phyloP scores from a whole-genome alignment of 2,888 invertebrate genomes.

The Hyalella azteca region DNA sequence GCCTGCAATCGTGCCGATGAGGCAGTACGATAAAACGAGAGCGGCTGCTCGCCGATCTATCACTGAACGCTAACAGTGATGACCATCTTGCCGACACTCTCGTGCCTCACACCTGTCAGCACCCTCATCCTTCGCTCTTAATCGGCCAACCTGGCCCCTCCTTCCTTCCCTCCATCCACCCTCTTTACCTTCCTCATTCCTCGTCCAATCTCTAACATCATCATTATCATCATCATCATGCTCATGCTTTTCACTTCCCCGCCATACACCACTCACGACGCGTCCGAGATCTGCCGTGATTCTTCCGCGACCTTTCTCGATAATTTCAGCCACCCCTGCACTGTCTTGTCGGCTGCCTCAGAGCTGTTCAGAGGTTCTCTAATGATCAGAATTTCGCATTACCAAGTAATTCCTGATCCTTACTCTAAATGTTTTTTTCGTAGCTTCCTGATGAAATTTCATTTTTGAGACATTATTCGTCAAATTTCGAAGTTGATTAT shows the following conservation, averaged over 20 bases:
- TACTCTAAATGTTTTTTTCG: too few relatives aligned
- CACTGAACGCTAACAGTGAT: constrained; percentile 11
- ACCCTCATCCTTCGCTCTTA: constrained; percentile 26
- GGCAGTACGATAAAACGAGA: constrained; percentile 1
- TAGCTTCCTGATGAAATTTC: too few relatives aligned
- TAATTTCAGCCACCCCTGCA: background rate
- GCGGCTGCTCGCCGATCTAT: constrained; percentile 1
- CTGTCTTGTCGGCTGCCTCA: background rate
- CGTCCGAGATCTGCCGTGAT: background rate
- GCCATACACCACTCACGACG: constrained; percentile 20
- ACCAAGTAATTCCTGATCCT: too few relatives aligned
- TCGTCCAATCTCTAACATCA: constrained; percentile 24
- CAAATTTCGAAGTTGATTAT: too few relatives aligned
- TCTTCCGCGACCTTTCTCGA: background rate
- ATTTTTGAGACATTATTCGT: too few relatives aligned
- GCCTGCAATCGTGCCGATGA: constrained; percentile 29
- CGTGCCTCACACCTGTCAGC: constrained; percentile 29
- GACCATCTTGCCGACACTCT: constrained; percentile 17
- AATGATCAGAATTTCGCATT: too few relatives aligned
- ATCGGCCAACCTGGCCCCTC: background rate
- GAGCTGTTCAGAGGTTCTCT: background rate
- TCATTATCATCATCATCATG: too few relatives aligned
- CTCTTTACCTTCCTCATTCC: background rate
- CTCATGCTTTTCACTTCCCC: constrained; percentile 13
- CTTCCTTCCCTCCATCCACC: background rate